Conservation (phyloP, 2,888 invertebrate genomes). For the Pomacea canaliculata region DNA sequence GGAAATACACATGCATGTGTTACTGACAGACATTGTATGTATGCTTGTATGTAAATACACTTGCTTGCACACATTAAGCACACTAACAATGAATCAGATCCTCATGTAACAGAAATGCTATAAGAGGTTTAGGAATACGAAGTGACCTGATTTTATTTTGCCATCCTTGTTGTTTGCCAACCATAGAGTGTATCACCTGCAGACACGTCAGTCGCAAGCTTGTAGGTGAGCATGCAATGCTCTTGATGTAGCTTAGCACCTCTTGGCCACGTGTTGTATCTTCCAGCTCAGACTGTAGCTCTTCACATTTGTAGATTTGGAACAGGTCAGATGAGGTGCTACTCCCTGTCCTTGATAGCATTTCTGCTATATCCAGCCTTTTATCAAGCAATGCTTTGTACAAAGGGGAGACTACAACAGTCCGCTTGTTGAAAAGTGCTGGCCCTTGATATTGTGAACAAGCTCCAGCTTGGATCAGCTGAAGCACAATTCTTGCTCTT, state of each 20-base stretch:
- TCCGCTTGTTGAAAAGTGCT: slow-evolving; percentile 13
- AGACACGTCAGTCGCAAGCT: slow-evolving; percentile 5
- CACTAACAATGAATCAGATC: slow-evolving; percentile 12
- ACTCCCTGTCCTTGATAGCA: slow-evolving; percentile 12
- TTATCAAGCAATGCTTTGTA: slow-evolving; percentile 22
- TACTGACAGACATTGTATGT: no score
- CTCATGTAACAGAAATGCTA: slow-evolving; percentile 12
- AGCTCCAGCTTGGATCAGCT: slow-evolving; percentile 18
- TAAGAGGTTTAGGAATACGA: slow-evolving; percentile 12
- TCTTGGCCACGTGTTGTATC: slow-evolving; percentile 14
- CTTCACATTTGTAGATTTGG: slow-evolving; percentile 18
- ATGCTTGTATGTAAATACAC: no score
- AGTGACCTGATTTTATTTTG: slow-evolving; percentile 4
- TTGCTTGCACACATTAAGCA: background rate
- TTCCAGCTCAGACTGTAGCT: slow-evolving; percentile 17
- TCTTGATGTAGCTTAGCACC: slow-evolving; percentile 14
- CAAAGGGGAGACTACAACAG: slow-evolving; percentile 21
- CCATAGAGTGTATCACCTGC: slow-evolving; percentile 6
- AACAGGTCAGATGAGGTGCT: slow-evolving; percentile 16
- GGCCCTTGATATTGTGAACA: slow-evolving; percentile 16
- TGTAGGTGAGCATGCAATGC: slow-evolving; percentile 1
- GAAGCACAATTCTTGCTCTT: slow-evolving; percentile 1
- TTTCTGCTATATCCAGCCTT: slow-evolving; percentile 16
- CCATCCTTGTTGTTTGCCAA: slow-evolving; percentile 2
- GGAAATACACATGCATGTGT: no score